Evolutionary conservation across 1,140 invertebrate genomes (phyloP).

Genomic region (Wiebesia pumilae): DNA sequence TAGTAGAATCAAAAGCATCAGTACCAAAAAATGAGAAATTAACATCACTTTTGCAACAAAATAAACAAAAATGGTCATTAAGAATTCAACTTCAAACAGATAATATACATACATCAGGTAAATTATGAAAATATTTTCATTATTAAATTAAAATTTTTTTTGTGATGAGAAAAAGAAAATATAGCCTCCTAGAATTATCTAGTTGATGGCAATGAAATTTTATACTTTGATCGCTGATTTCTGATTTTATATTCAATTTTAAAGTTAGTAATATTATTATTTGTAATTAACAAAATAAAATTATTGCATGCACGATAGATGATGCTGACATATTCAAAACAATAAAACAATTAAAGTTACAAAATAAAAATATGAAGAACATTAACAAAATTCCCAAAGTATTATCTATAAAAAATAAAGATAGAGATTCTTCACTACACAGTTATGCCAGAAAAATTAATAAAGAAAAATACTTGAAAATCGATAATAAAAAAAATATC

Average conservation of each 20-base stretch:
- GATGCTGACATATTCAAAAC: conserved; percentile 58
- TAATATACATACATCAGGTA: conserved; percentile 55
- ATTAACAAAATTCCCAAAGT: conserved; percentile 40
- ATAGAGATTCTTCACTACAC: conserved; percentile 14
- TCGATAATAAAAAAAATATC: conserved; percentile 13
- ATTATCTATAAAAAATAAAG: conserved; percentile 47
- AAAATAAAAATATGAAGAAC: conserved; percentile 41
- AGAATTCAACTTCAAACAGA: conserved; percentile 61
- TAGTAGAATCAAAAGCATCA: conserved; percentile 55
- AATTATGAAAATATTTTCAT: background rate
- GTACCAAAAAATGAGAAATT: conserved; percentile 35
- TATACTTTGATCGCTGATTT: conserved; percentile 74
- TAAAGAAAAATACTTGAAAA: conserved; percentile 21
- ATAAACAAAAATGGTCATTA: conserved; percentile 65
- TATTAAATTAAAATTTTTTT: conserved; percentile 1
- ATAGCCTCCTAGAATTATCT: conserved; percentile 68
- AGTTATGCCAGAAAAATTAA: conserved; percentile 2
- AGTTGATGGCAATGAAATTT: conserved; percentile 71
- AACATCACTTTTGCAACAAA: background rate
- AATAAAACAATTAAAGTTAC: conserved; percentile 45
- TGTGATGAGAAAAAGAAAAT: conserved; percentile 59
- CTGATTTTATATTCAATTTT: conserved; percentile 27
- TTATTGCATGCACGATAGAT: conserved; percentile 47
- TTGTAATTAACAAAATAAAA: conserved; percentile 35
- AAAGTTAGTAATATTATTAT: conserved; percentile 22